phyloP scores from a whole-genome alignment of 2,888 invertebrate species.

The Tribolium freemani region DNA sequence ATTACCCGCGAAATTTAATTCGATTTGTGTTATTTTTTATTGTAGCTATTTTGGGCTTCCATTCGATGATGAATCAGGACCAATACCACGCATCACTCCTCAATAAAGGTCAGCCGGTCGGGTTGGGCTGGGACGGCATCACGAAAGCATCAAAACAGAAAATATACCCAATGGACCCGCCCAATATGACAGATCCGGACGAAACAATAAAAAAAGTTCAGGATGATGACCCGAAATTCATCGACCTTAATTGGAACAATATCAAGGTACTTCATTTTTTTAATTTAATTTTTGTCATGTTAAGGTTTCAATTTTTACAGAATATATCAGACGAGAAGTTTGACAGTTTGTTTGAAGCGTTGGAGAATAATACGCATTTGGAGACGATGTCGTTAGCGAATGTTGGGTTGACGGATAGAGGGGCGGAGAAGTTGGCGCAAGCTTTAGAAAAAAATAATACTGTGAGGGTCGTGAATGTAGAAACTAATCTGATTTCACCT shows the following conservation, averaged over 20 bases:
- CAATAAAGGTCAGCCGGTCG: conserved; percentile 92
- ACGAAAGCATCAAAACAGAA: conserved; percentile 95
- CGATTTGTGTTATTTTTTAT: no score
- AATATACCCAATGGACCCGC: conserved; percentile 93
- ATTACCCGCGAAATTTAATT: no score
- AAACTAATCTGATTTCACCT: conserved; percentile 98
- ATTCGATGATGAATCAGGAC: conserved; percentile 99
- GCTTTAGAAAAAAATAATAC: conserved; percentile 86
- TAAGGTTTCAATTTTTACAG: conserved; percentile 72
- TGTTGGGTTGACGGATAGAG: conserved; percentile 92
- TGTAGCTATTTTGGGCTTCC: conserved; percentile 96
- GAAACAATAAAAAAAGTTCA: conserved; percentile 91
- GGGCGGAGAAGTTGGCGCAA: conserved; percentile 85
- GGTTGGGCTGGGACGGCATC: conserved; percentile 94
- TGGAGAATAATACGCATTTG: conserved; percentile 91
- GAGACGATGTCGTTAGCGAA: conserved; percentile 94
- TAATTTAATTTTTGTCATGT: neutral
- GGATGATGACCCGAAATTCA: conserved; percentile 88
- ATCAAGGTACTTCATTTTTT: conserved; percentile 82
- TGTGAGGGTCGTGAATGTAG: conserved; percentile 89
- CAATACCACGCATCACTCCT: conserved; percentile 97
- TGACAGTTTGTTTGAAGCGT: conserved; percentile 87
- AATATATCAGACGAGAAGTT: conserved; percentile 97
- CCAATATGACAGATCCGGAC: conserved; percentile 96
- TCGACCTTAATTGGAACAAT: conserved; percentile 98